Evolutionary conservation across 2,113 vertebrate species (phyloP), one percentile per base, ranked within the genome.

Genomic region (Myrmophylax atrothorax): DNA sequence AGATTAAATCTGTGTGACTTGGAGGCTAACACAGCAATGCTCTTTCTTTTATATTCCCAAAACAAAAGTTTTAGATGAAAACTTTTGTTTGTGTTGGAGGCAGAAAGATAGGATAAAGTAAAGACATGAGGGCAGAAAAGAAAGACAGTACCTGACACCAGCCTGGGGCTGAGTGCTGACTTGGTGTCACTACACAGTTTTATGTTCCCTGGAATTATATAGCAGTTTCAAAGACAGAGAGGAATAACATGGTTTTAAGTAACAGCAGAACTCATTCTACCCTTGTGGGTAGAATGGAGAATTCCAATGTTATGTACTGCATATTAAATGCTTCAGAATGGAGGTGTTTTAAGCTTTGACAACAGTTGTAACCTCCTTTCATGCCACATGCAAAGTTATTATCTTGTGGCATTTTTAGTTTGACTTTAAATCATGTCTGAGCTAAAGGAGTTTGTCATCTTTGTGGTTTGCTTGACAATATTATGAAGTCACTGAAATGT

Each of bases 1-100:
- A 63, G 52, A 25, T 10, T 70, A 49, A 63, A 77, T 35, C 25
- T 63, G 6, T 37, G 24, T 63, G 19, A 42, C 74, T 25, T 53
- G 25, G 9, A 64, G 18, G 5, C 12, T 46, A 70, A 33, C 0
- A 10, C 2, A 69, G 28, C 11, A 40, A 19, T 33, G 3, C 1
- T 59, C 37, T 49, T 58, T 44, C 20, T 80, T 66, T 81, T 49
- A 25, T 46, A 22, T 38, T 80, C 14, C 20, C 4, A 26, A 52
- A 70, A 47, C 14, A 23, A 5, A 55, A 89, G 7, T 35, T 74
- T 14, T 37, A 5, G 1, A 38, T 49, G 37, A 83, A 89, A 47
- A 15, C n/a, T n/a, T 47, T 9, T 58, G 20, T 14, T 7, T 33
- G 31, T 67, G 25, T 24, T 47, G 10, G 16, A 9, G 11, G 5